Evolutionary conservation across 2,113 vertebrate species (phyloP), one percentile per base, ranked within the genome.

Genomic region (Antechinus stuartii): DNA sequence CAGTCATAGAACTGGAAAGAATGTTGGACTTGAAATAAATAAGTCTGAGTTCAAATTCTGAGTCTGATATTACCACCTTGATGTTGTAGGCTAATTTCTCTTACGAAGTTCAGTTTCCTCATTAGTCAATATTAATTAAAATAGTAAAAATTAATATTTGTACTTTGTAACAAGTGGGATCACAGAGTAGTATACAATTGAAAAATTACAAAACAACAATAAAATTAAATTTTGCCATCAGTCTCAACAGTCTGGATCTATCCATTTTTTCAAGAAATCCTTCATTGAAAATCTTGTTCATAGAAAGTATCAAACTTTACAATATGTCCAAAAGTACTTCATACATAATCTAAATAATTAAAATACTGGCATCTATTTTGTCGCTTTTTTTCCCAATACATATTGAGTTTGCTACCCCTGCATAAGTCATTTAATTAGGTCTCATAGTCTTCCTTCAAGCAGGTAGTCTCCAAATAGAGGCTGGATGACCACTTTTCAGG

Each of bases 401-500:
- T 96, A 96, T 92, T 94, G 94, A 92, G 96, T 96, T 96, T 96
- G 90, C 90, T 95, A 91, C 90, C 89, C 91, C 89, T 91, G 54
- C 96, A 91, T 97, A 96, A 89, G 35, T 95, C 90, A 95, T 93
- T 96, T 96, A 90, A 90, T 92, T 97, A 90, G 92, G 96, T 96
- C 96, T 97, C 96, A 96, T 89, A 96, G 68, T 95, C 95, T 97
- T 97, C 95, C 96, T 95, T 97, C 94, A 96, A 95, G 96, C 92
- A 93, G 61, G 91, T 52, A 11, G 50, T 52, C 50, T 52, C 10
- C 50, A 52, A 52, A 52, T 52, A 52, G 50, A 56, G 24, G 24
- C 1, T 25, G 55, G 24, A 56, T 56, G 55, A 25, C 55, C 55
- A 56, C 8, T 56, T 56, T 56, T 56, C 55, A 56, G 24, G 24